Evolutionary conservation across 2,888 invertebrate genomes (phyloP).

Genomic region (Agrochola macilenta): DNA sequence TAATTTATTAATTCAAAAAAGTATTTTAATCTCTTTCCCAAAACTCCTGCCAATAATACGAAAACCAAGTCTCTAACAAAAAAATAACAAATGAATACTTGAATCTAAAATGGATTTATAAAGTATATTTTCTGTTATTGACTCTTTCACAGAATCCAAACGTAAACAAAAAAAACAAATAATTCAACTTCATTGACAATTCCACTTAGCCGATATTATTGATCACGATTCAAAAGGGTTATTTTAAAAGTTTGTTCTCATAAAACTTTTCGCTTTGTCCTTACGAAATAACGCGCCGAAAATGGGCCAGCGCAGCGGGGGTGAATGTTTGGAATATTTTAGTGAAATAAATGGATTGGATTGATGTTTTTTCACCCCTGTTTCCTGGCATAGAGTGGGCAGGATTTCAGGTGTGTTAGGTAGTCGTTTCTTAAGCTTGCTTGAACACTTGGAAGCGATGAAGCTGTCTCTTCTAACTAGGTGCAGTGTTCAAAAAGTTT

Average conservation of each 20-base stretch:
- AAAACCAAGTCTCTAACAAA: no score
- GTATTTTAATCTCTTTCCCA: not conserved
- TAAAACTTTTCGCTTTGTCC: conserved; percentile 54
- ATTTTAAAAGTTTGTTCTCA: conserved; percentile 57
- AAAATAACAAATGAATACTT: no score
- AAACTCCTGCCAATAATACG: not conserved
- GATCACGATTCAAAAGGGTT: conserved; percentile 50
- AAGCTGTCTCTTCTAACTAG: not conserved
- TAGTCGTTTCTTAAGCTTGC: not conserved
- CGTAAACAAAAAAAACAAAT: no score
- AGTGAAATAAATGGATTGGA: conserved; percentile 51
- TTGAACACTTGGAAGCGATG: not conserved
- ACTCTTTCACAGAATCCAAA: not conserved
- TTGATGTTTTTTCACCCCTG: conserved; percentile 37
- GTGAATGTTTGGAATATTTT: conserved; percentile 39
- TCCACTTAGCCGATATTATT: conserved; percentile 31
- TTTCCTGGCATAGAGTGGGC: not conserved
- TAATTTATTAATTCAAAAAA: not conserved
- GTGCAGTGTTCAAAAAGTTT: not conserved
- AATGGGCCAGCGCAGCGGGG: conserved; percentile 27
- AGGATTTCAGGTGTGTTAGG: not conserved
- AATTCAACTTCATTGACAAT: conserved; percentile 8
- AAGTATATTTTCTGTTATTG: not conserved
- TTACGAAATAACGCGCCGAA: conserved; percentile 29
- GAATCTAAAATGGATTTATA: not conserved